phyloP scores from a whole-genome alignment of 2,888 invertebrate species.

The Ganaspis brasiliensis region DNA sequence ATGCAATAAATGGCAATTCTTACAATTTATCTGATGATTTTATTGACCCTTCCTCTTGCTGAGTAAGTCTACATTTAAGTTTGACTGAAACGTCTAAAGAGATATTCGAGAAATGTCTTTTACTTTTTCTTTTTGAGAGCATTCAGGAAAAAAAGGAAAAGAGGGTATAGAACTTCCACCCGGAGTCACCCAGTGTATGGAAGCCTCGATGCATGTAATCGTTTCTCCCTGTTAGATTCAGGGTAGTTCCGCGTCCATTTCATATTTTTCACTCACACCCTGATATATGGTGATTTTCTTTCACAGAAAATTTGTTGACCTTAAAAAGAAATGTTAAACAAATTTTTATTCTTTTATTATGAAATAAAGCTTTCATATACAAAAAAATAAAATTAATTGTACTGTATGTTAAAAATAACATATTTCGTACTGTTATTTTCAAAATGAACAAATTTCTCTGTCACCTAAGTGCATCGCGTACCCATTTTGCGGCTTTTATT shows the following conservation, averaged over 20 bases:
- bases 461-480: slow-evolving; percentile 3
- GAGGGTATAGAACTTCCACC: slow-evolving; percentile 75
- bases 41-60: neutral
- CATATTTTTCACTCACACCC: slow-evolving; percentile 17
- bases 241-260: slow-evolving; percentile 31
- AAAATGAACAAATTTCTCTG: neutral
- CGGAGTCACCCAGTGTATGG: slow-evolving; percentile 77
- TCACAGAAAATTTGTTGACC: neutral
- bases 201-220: slow-evolving; percentile 78
- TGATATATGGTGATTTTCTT: slow-evolving; percentile 15
- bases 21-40: neutral
- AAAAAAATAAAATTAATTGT: neutral
- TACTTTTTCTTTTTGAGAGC: slow-evolving; percentile 25
- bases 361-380: neutral
- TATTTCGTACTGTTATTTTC: neutral
- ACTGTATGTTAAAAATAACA: neutral
- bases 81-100: slow-evolving; percentile 24
- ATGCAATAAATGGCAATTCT: neutral
- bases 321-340: neutral
- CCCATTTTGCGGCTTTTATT: slow-evolving; percentile 67
- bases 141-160: slow-evolving; percentile 65
- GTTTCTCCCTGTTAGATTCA: slow-evolving; percentile 68
- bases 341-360: neutral
- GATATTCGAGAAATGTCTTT: slow-evolving; percentile 18
- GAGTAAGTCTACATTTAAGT: neutral